Base-by-base conservation (phyloP, 2,113 vertebrate genomes). In the Dicentrarchus labrax region DNA sequence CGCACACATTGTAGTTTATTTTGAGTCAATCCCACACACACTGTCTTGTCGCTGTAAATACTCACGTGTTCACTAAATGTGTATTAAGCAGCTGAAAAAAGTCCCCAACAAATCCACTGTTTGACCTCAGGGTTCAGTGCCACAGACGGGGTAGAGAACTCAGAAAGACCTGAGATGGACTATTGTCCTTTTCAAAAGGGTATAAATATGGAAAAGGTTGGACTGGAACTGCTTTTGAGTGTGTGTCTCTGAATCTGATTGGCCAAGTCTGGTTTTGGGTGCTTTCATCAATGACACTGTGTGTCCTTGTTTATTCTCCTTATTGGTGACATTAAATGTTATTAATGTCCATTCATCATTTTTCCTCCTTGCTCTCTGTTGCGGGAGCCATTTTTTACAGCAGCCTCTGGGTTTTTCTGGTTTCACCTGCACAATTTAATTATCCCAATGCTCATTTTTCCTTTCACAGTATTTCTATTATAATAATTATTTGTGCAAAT, bases 401-500 rank as follows among this genome's bases (percentile, higher is more conserved):
- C 60, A 50, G 38, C 74, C 51, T 74, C 22, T 45, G 45, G 38
- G 4, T 45, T 59, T 45, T 50, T 10, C n/a, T 56, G 9, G 39
- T 66, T 10, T 78, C 56, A 59, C n/a, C 21, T 72, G 13, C 75
- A 51, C 30, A 60, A 11, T 53, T 78, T 50, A 47, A 72, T 84
- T 68, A 64, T 85, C 82, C 17, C 22, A 60, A 11, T n/a, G 56
- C 8, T 41, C 59, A 38, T 76, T 67, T 76, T 5, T 51, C 50
- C 36, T 43, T 68, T 36, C 38, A 69, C 9, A 22, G 48, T 51
- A 17, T 51, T 51, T 69, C 59, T 50, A 75, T 68, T 45, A 17
- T 8, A 24, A 59, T 64, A 80, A 65, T 78, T 45, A 78, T 87
- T 69, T 71, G 16, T 82, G 64, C 39, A 92, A 83, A 83, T 69